Percentiles rank a stretch among this genome's conserved stretches.
Evolutionary conservation across 2,113 vertebrate species (phyloP).

Genomic region (Tachycineta bicolor): DNA sequence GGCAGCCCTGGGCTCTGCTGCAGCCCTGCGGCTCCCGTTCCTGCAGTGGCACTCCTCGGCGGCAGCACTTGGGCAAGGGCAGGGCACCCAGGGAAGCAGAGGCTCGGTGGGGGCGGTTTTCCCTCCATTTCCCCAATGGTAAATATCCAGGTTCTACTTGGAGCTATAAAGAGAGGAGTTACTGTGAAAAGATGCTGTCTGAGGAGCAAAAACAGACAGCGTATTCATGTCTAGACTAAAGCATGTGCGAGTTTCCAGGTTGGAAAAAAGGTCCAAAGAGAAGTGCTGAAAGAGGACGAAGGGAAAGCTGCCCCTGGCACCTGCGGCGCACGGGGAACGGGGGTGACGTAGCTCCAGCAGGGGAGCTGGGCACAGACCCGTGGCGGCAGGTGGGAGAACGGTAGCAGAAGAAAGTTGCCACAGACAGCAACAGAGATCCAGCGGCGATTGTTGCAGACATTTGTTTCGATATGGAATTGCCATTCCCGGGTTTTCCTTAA

Average conservation of each 20-base stretch:
- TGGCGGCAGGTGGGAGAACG: neutral
- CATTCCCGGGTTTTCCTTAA: neutral
- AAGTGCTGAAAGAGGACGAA: constrained; percentile 35
- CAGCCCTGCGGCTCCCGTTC: neutral
- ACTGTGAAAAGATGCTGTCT: constrained; percentile 55
- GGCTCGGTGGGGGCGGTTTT: neutral
- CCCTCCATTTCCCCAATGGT: neutral
- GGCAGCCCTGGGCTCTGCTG: neutral
- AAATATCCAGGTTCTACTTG: constrained; percentile 5
- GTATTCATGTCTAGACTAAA: constrained; percentile 66
- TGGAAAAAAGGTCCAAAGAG: constrained; percentile 39
- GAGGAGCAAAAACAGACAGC: constrained; percentile 46
- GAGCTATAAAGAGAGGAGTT: constrained; percentile 21
- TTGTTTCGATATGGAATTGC: neutral
- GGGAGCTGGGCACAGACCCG: neutral
- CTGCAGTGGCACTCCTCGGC: neutral
- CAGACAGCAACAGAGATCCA: neutral
- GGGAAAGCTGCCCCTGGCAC: neutral
- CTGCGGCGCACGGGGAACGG: neutral
- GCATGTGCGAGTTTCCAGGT: constrained; percentile 54
- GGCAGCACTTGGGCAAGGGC: neutral
- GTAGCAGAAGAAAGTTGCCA: neutral
- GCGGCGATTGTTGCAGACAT: neutral
- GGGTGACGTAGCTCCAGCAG: neutral
- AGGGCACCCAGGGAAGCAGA: neutral